Evolutionary conservation across 2,797 vertebrate genomes (phyloP).

Genomic region (Emys orbicularis): DNA sequence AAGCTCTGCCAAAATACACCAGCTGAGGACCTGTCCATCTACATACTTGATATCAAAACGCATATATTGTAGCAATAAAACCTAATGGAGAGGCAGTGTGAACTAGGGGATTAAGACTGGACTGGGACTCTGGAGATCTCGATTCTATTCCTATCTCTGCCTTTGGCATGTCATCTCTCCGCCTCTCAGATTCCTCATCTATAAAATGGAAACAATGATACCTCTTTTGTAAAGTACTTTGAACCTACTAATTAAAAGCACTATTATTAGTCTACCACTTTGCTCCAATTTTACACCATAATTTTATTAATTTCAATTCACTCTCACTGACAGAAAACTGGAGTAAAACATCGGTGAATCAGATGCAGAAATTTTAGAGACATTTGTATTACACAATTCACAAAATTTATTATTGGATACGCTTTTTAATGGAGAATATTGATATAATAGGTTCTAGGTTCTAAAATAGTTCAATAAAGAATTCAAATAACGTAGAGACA

Average conservation of each 20-base stretch:
- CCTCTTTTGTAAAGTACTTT: neutral
- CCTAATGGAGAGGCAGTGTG: neutral
- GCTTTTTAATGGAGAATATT: neutral
- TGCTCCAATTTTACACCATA: neutral
- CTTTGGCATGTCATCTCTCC: neutral
- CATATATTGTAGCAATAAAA: neutral
- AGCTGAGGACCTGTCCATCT: neutral
- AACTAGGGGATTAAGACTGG: neutral
- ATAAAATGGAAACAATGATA: neutral
- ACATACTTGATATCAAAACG: neutral
- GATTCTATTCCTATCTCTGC: neutral
- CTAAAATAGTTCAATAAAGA: neutral
- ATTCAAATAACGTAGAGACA: neutral
- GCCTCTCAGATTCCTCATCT: neutral
- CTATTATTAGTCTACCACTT: neutral
- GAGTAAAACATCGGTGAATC: neutral
- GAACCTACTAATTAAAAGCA: neutral
- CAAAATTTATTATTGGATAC: neutral
- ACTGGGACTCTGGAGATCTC: neutral
- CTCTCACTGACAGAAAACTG: neutral
- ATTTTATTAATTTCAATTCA: neutral
- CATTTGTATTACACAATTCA: neutral
- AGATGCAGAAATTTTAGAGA: neutral
- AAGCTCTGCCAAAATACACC: neutral
- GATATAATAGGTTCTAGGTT: neutral